Conservation (phyloP, 2,797 vertebrate genomes). For the Myotis findleyi region DNA sequence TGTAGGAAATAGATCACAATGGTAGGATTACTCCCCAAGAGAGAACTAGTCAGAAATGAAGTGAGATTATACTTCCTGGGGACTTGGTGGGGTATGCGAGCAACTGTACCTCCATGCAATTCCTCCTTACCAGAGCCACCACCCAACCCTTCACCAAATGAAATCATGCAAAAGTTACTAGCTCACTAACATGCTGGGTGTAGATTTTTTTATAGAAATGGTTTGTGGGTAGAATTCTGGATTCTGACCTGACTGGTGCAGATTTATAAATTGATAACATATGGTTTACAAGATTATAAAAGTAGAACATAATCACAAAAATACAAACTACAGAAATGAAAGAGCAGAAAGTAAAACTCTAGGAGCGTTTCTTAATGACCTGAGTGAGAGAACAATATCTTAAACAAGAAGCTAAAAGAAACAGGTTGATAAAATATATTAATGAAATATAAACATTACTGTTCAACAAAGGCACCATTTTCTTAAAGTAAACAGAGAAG, state of each 20-base stretch:
- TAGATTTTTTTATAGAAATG: background rate
- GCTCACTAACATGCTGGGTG: background rate
- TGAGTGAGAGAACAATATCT: background rate
- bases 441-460: background rate
- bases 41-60: background rate
- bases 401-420: background rate
- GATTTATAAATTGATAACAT: background rate
- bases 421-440: constrained; percentile 10
- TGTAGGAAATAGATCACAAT: background rate
- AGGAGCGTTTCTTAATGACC: background rate
- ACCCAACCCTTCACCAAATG: background rate
- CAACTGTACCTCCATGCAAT: background rate
- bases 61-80: background rate
- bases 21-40: background rate
- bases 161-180: background rate
- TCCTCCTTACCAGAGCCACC: background rate
- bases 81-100: fast-evolving
- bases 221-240: background rate
- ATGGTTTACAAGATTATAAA: background rate
- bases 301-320: background rate
- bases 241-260: background rate
- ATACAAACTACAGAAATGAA: constrained; percentile 5
- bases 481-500: background rate
- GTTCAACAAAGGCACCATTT: background rate
- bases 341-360: background rate